These are phyloP conservation scores for Agrochola litura DNA, from an alignment of 2,888 invertebrate species.

Conservation along the genomic window DNA sequence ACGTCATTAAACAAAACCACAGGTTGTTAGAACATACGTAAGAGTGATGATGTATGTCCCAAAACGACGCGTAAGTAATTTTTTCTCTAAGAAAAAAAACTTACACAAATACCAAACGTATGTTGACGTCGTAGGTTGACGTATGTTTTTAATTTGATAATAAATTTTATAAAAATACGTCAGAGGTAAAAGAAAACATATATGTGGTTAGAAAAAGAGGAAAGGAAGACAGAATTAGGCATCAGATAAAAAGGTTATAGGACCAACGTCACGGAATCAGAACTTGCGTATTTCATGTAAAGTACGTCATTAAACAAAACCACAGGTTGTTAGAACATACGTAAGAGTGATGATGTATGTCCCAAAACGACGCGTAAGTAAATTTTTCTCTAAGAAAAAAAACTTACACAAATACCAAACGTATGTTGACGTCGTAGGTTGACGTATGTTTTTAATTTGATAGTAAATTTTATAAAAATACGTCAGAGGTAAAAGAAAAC, in stretches of 20 bases:
- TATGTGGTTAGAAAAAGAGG: not conserved
- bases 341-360: not conserved
- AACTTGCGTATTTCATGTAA: constrained; percentile 36
- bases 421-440: too few species aligned
- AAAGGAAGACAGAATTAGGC: constrained; percentile 10
- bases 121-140: too few species aligned
- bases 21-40: not conserved
- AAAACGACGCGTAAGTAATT: too few species aligned
- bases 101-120: constrained; percentile 4
- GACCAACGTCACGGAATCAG: constrained; percentile 27
- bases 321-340: constrained; percentile 11
- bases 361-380: not conserved
- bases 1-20: constrained; percentile 37
- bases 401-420: not conserved
- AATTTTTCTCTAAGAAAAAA: constrained; percentile 24
- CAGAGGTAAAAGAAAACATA: constrained; percentile 20
- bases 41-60: not conserved
- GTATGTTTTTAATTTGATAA: not conserved
- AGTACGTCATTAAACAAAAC: constrained; percentile 31
- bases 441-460: constrained; percentile 13
- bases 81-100: too few species aligned
- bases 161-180: constrained; percentile 8
- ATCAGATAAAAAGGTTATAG: not conserved
- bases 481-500: constrained; percentile 33
- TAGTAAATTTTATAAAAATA: not conserved